Percentiles rank a stretch among this genome's conserved stretches.
These are phyloP conservation scores for Colletes collaris DNA, from an alignment of 2,888 invertebrate genomes.

Conservation along the genomic window DNA sequence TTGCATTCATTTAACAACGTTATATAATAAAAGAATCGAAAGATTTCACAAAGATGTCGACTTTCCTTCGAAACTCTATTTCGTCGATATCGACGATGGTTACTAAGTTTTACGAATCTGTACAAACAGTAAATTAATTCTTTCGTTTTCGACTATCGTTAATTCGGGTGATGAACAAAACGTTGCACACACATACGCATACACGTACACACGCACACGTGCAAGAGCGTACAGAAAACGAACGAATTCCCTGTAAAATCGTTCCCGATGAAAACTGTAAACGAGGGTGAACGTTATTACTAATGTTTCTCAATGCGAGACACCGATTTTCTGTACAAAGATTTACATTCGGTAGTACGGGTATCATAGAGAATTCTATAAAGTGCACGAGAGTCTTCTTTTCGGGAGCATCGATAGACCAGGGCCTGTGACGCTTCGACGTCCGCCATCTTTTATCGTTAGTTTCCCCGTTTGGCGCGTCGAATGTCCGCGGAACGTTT, in stretches of 20 bases:
- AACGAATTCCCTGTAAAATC: not conserved
- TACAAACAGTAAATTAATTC: not conserved
- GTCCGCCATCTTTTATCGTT: too few species aligned
- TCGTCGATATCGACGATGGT: not conserved
- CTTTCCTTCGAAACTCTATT: not conserved
- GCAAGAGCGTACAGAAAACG: not conserved
- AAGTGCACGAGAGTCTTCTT: conserved; percentile 20
- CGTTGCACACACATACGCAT: not conserved
- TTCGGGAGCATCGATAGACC: not conserved
- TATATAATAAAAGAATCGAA: not conserved
- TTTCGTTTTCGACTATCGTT: not conserved
- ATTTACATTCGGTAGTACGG: conserved; percentile 38
- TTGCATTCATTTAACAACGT: not conserved
- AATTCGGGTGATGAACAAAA: not conserved
- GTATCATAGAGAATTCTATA: conserved; percentile 22
- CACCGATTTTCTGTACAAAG: conserved; percentile 37
- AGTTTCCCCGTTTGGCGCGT: too few species aligned
- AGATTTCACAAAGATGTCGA: too few species aligned
- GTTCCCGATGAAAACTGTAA: not conserved
- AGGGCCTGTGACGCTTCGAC: too few species aligned
- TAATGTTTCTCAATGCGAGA: conserved; percentile 5
- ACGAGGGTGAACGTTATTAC: not conserved
- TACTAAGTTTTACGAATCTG: not conserved
- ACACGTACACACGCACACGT: not conserved
- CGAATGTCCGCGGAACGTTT: not conserved